Percentiles rank a stretch among this genome's conserved stretches.
Evolutionary conservation across 2,797 vertebrate genomes (phyloP).

Genomic region (Vireo griseus): DNA sequence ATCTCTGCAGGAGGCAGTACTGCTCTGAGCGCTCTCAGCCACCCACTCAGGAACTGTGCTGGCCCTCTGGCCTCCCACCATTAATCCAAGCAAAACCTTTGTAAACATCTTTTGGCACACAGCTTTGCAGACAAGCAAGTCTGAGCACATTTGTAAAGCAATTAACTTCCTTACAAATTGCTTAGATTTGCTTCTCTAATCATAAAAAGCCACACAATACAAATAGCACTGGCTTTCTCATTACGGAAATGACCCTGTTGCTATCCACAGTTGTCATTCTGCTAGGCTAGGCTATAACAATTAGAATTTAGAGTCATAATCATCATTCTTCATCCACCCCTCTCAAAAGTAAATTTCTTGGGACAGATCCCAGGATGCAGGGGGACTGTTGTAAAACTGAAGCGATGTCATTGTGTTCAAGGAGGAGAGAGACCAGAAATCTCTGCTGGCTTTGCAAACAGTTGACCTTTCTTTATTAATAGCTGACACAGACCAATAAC

Average conservation of each 20-base stretch:
- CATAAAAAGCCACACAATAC: neutral
- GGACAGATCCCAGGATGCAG: neutral
- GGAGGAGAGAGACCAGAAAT: neutral
- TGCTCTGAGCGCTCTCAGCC: accelerated
- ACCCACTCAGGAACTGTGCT: accelerated
- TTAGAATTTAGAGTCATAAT: constrained; percentile 9
- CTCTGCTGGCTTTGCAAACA: neutral
- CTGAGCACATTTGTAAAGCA: constrained; percentile 12
- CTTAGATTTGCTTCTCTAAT: constrained; percentile 34
- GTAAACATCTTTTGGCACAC: neutral
- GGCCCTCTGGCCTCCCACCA: neutral
- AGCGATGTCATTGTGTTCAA: neutral
- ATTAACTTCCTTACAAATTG: constrained; percentile 45
- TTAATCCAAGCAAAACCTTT: neutral
- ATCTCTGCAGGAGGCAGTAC: accelerated
- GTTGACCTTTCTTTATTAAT: neutral
- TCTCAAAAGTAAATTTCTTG: neutral
- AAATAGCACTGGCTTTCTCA: constrained; percentile 17
- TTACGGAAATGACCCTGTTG: constrained; percentile 44
- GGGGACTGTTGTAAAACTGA: neutral
- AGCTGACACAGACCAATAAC: neutral
- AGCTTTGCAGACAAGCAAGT: constrained; percentile 26
- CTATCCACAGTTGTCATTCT: constrained; percentile 12
- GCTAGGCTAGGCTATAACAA: neutral
- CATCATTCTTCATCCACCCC: neutral